Percentiles rank a stretch among this genome's conserved stretches.
Conservation (phyloP, 2,113 vertebrate species). For the Callopanchax toddi region DNA sequence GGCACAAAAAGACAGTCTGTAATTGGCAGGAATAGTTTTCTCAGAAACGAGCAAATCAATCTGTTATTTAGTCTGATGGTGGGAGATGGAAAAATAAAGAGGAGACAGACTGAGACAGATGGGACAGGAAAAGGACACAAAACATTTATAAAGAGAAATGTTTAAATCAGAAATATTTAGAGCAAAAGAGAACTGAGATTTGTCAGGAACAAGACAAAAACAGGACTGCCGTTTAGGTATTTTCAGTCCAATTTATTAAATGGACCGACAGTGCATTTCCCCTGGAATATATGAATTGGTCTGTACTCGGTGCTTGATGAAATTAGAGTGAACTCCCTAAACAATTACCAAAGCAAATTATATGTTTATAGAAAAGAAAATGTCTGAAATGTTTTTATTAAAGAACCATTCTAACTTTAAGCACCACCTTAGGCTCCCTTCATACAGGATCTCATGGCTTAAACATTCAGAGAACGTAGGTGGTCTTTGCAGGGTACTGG, state of each 20-base stretch:
- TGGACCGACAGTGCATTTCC: slow-evolving; percentile 17
- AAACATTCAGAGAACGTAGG: no score
- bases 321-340: no score
- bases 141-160: slow-evolving; percentile 3
- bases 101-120: slow-evolving; percentile 1
- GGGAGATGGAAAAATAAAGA: not conserved
- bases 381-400: not conserved
- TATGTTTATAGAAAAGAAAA: not conserved
- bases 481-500: no score
- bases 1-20: slow-evolving; percentile 39
- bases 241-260: slow-evolving; percentile 54
- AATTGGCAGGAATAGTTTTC: slow-evolving; percentile 48
- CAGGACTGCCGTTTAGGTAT: slow-evolving; percentile 23
- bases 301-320: not conserved
- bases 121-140: not conserved
- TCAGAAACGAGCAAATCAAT: slow-evolving; percentile 43
- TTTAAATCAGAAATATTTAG: not conserved
- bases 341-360: not conserved
- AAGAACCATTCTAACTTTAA: no score
- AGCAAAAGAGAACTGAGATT: not conserved
- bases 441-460: no score
- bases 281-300: slow-evolving; percentile 21
- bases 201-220: slow-evolving; percentile 19
- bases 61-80: slow-evolving; percentile 5
- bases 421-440: no score